A percentile compares a stretch with the other conserved stretches of the same genome.
Conservation (phyloP, 1,140 invertebrate species). For the Lineus longissimus region DNA sequence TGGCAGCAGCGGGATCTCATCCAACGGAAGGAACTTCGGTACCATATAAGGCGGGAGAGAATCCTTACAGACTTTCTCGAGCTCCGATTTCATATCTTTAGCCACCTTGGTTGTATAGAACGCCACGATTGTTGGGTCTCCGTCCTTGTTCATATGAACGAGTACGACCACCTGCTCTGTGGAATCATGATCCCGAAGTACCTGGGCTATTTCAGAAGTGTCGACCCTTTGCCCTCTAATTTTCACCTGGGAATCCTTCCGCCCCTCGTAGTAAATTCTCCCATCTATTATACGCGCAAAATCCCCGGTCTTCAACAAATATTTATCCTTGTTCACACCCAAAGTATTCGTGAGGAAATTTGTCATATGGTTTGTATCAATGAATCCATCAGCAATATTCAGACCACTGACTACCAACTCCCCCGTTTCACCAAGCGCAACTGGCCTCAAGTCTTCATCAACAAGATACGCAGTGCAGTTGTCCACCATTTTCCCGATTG, state of each 20-base stretch:
- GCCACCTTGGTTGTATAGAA: neutral
- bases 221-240: neutral
- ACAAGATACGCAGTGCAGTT: no score
- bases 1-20: neutral
- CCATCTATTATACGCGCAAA: neutral
- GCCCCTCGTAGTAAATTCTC: neutral
- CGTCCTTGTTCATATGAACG: neutral
- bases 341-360: neutral
- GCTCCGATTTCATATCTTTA: neutral
- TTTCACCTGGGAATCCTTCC: neutral
- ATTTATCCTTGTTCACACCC: neutral
- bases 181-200: neutral
- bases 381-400: neutral
- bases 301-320: neutral
- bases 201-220: neutral
- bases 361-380: neutral
- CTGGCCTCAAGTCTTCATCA: no score
- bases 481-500: no score
- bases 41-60: neutral
- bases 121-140: neutral
- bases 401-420: neutral
- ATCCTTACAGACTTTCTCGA: neutral
- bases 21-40: neutral
- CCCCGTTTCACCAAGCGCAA: neutral
- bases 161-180: neutral